Evolutionary conservation across 2,888 invertebrate species (phyloP).

Genomic region (Cheilosia pagana): DNA sequence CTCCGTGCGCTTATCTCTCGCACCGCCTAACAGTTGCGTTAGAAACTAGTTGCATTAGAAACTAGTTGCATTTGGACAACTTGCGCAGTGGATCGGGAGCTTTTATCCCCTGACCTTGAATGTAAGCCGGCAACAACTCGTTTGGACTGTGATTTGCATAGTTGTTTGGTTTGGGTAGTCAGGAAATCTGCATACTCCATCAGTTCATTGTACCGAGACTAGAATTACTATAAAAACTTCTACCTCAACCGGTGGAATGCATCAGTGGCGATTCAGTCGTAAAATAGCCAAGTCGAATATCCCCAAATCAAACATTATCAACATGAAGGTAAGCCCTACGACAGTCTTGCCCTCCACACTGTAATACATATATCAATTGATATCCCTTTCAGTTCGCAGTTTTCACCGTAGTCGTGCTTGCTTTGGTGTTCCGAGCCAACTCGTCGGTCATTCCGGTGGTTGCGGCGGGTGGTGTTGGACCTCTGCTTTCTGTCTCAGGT

Average conservation of each 20-base stretch:
- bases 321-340: constrained; percentile 52
- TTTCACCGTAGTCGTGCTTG: constrained; percentile 69
- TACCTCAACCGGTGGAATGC: constrained; percentile 37
- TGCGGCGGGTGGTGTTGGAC: constrained; percentile 48
- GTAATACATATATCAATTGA: background rate
- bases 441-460: constrained; percentile 50
- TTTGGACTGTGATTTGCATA: background rate
- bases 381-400: constrained; percentile 57
- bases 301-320: constrained; percentile 45
- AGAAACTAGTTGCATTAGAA: constrained; percentile 13
- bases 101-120: constrained; percentile 27
- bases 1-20: background rate
- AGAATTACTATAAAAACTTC: constrained; percentile 49
- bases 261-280: constrained; percentile 81
- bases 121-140: background rate
- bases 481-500: constrained; percentile 53
- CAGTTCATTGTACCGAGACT: constrained; percentile 3
- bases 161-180: background rate
- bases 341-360: too few relatives aligned
- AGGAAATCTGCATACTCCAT: background rate
- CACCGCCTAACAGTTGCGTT: background rate
- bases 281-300: constrained; percentile 71
- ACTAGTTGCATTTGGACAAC: constrained; percentile 10
- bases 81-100: background rate
- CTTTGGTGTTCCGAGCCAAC: constrained; percentile 52